A percentile compares a stretch with the other conserved stretches of the same genome.
Conservation (phyloP, 2,113 vertebrate genomes). For the Lathamus discolor region DNA sequence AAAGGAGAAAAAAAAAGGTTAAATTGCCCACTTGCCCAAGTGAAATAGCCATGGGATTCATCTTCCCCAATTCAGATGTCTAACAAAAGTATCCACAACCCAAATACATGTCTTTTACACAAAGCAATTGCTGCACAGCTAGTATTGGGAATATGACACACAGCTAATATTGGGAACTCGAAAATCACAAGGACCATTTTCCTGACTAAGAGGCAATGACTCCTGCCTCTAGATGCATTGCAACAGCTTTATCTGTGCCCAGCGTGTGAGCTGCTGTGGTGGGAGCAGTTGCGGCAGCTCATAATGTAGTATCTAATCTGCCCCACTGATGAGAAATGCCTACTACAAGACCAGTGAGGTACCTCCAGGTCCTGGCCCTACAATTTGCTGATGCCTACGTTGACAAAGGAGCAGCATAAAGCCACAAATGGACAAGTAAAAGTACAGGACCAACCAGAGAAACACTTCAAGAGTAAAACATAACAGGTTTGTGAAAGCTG, state of each 20-base stretch:
- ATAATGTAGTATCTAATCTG: background rate
- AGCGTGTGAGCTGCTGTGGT: accelerated
- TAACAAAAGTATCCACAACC: background rate
- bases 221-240: background rate
- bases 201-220: background rate
- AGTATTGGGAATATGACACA: accelerated
- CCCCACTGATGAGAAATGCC: background rate
- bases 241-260: background rate
- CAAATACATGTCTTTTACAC: background rate
- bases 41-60: background rate
- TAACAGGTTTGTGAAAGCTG: background rate
- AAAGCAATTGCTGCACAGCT: background rate
- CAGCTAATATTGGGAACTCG: background rate
- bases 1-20: background rate
- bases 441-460: background rate
- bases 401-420: background rate
- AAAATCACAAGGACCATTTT: background rate
- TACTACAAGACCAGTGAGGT: background rate
- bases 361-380: background rate
- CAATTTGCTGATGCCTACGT: background rate
- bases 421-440: background rate
- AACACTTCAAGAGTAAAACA: background rate
- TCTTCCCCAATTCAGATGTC: background rate
- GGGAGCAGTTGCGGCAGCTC: background rate
- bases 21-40: background rate